Evolutionary conservation across 1,140 invertebrate species (phyloP).

Genomic region (Cotesia chilonis): DNA sequence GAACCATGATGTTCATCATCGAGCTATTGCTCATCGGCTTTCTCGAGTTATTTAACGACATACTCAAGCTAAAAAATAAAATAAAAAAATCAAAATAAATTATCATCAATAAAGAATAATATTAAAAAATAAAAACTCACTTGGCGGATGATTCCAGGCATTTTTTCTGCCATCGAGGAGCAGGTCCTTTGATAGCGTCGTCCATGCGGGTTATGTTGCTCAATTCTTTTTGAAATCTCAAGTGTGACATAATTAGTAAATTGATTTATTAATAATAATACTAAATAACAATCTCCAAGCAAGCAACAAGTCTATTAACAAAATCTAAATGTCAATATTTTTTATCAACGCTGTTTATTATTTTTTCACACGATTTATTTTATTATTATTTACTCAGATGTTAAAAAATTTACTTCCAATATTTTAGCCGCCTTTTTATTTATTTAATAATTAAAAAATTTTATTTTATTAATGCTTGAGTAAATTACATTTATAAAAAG

Average conservation of each 20-base stretch:
- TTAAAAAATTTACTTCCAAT: too few species aligned
- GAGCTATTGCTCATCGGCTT: slow-evolving; percentile 42
- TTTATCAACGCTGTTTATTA: too few species aligned
- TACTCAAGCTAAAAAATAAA: slow-evolving; percentile 50
- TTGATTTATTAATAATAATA: background rate
- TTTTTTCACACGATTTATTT: too few species aligned
- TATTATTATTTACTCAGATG: too few species aligned
- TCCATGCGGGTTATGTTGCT: slow-evolving; percentile 79
- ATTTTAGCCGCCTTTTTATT: too few species aligned
- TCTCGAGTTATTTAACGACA: slow-evolving; percentile 41
- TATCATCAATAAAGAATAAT: slow-evolving; percentile 9
- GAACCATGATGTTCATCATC: slow-evolving; percentile 43
- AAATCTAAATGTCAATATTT: slow-evolving; percentile 9
- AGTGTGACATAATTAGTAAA: slow-evolving; percentile 74
- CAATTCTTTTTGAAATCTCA: slow-evolving; percentile 80
- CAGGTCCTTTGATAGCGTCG: slow-evolving; percentile 78
- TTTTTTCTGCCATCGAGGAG: slow-evolving; percentile 83
- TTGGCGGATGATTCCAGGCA: slow-evolving; percentile 58
- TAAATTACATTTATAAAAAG: too few species aligned
- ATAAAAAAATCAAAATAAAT: background rate
- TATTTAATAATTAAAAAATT: too few species aligned
- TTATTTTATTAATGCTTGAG: too few species aligned
- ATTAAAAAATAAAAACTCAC: slow-evolving; percentile 42
- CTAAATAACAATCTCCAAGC: background rate
- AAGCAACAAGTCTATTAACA: slow-evolving; percentile 7